phyloP scores from a whole-genome alignment of 2,113 vertebrate species.

The Hystrix brachyura region DNA sequence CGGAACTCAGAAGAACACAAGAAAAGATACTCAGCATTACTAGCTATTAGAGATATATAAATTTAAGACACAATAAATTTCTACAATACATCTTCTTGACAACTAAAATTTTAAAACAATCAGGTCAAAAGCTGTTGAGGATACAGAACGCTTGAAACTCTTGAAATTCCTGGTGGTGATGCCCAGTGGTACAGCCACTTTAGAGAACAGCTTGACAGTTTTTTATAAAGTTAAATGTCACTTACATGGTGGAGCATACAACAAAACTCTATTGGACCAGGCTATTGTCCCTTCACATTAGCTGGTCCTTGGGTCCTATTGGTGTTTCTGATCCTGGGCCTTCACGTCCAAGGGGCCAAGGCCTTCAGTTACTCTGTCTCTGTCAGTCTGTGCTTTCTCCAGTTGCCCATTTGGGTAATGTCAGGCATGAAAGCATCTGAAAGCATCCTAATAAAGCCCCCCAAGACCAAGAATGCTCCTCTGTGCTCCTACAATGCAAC shows the following conservation, averaged over 20 bases:
- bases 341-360: not conserved
- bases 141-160: not conserved
- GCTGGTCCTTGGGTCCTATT: not conserved
- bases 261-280: not conserved
- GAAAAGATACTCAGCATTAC: slow-evolving; percentile 1
- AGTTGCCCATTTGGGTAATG: not conserved
- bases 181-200: not conserved
- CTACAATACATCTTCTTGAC: not conserved
- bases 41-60: not conserved
- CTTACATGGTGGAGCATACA: not conserved
- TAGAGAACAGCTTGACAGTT: not conserved
- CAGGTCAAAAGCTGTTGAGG: slow-evolving; percentile 5
- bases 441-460: not conserved
- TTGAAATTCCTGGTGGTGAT: not conserved
- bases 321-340: not conserved
- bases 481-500: too few relatives aligned
- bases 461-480: not conserved
- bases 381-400: not conserved
- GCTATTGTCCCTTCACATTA: not conserved
- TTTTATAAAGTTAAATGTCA: not conserved
- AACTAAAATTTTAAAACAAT: not conserved
- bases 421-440: not conserved
- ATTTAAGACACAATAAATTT: not conserved
- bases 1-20: not conserved
- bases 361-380: not conserved